Percentiles rank a stretch among this genome's conserved stretches.
Conservation (phyloP, 2,797 vertebrate species). For the Amphiprion clarkii region DNA sequence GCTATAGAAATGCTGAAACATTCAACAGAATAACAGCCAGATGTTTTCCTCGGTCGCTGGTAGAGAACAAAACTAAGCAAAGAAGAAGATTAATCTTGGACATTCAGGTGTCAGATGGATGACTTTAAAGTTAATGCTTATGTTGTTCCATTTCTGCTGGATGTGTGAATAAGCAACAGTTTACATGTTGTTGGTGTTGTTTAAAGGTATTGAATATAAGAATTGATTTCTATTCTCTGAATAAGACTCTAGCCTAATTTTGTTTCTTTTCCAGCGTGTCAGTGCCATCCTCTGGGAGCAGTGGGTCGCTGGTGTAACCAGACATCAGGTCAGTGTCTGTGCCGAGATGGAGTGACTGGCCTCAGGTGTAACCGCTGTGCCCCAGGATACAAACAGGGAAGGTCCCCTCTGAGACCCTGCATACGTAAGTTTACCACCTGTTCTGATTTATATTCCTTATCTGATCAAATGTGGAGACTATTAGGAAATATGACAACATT, state of each 20-base stretch:
- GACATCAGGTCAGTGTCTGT: slow-evolving; percentile 92
- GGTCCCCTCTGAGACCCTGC: slow-evolving; percentile 89
- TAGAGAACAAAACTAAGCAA: neutral
- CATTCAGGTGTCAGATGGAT: neutral
- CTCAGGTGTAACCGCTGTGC: slow-evolving; percentile 90
- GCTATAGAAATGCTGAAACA: neutral
- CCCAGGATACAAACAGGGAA: slow-evolving; percentile 90
- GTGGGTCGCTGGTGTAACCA: slow-evolving; percentile 91
- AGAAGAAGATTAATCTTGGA: neutral
- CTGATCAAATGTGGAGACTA: neutral
- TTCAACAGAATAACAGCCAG: too few relatives aligned
- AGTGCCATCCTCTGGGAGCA: slow-evolving; percentile 91
- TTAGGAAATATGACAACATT: neutral
- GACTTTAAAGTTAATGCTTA: neutral
- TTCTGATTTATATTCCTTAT: neutral
- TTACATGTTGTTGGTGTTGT: too few relatives aligned
- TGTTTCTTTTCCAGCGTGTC: slow-evolving; percentile 83
- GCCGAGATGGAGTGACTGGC: slow-evolving; percentile 91
- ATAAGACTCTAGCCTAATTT: neutral
- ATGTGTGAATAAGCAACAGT: neutral
- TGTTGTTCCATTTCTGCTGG: neutral
- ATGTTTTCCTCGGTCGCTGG: neutral
- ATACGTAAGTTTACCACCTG: slow-evolving; percentile 85
- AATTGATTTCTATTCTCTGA: too few relatives aligned
- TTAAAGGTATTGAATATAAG: too few relatives aligned